Evolutionary conservation across 1,140 invertebrate genomes (phyloP).

Genomic region (Dolichoris vasculosae): DNA sequence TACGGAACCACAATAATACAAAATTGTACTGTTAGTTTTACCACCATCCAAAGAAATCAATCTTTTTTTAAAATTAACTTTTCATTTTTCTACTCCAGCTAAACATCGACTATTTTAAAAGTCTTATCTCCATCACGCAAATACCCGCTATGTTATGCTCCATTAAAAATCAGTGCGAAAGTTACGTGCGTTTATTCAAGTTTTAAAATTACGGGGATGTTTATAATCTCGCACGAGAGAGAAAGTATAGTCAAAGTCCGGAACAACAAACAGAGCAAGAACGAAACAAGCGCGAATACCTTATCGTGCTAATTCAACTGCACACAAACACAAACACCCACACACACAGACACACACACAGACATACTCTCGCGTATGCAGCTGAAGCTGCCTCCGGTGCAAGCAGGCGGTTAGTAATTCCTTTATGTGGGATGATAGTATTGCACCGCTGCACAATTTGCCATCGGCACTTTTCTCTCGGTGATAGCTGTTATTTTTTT

Average conservation of each 20-base stretch:
- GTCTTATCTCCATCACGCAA: background rate
- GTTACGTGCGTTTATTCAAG: background rate
- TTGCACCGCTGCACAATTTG: background rate
- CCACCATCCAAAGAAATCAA: too few species aligned
- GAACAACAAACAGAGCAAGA: background rate
- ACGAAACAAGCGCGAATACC: background rate
- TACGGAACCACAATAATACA: background rate
- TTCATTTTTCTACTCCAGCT: too few species aligned
- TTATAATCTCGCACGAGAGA: background rate
- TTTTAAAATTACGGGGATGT: background rate
- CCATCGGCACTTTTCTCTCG: background rate
- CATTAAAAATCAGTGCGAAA: background rate
- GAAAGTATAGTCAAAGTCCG: background rate
- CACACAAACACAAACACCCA: too few species aligned
- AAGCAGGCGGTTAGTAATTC: constrained; percentile 11
- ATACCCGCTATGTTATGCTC: too few species aligned
- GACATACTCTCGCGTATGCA: background rate
- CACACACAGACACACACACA: too few species aligned
- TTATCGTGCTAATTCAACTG: constrained; percentile 23
- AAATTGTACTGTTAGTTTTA: background rate
- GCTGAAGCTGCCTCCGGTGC: background rate
- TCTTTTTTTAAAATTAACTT: too few species aligned
- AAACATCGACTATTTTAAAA: too few species aligned
- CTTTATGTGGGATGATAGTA: constrained; percentile 9
- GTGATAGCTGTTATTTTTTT: background rate